Percentiles rank a stretch among this genome's conserved stretches.
phyloP scores from a whole-genome alignment of 1,140 invertebrate genomes.

The Melitaea cinxia region DNA sequence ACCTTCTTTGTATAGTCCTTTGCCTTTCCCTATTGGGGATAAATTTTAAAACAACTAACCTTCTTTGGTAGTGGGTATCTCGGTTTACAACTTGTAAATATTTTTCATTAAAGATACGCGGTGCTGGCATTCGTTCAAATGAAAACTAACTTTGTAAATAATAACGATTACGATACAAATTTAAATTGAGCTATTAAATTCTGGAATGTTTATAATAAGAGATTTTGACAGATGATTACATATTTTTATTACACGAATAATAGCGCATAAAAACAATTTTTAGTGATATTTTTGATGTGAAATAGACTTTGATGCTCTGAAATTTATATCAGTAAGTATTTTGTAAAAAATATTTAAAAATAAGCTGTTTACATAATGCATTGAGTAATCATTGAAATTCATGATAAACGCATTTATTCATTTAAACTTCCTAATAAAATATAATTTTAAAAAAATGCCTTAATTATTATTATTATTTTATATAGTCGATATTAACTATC shows the following conservation, averaged over 20 bases:
- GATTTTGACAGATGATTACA: constrained; percentile 14
- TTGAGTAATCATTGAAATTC: constrained; percentile 20
- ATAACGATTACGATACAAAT: background rate
- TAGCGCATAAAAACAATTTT: background rate
- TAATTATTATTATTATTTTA: background rate
- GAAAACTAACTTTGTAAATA: background rate
- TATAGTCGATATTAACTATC: too few species aligned
- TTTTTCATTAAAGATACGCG: background rate
- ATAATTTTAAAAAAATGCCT: background rate
- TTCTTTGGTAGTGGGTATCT: constrained; percentile 29
- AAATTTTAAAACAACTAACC: too few species aligned
- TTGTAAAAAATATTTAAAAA: background rate
- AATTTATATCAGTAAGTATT: background rate
- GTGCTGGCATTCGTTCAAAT: background rate
- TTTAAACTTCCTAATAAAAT: background rate
- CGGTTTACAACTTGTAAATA: background rate
- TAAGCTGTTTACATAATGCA: constrained; percentile 31
- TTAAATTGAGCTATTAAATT: constrained; percentile 5
- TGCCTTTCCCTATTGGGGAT: too few species aligned
- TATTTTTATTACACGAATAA: constrained; percentile 20
- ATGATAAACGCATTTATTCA: background rate
- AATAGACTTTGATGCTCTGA: background rate
- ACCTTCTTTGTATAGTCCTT: constrained; percentile 48
- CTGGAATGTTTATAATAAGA: constrained; percentile 18
- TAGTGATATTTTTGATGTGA: background rate